These are phyloP conservation scores for Vireo altiloquus DNA, from an alignment of 2,113 vertebrate genomes.

Conservation along the genomic window DNA sequence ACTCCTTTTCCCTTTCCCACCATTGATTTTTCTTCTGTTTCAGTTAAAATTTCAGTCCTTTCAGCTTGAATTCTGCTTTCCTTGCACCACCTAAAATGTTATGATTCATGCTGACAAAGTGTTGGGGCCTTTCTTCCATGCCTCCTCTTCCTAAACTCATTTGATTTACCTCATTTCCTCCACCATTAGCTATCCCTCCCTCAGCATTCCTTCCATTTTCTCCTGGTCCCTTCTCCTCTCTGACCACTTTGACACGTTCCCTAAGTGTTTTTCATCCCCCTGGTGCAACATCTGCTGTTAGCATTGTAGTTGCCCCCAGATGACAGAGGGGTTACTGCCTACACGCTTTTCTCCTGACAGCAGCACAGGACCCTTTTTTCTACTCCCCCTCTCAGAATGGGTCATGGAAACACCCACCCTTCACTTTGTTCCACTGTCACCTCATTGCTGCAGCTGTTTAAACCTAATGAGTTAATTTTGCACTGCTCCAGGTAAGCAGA, in stretches of 20 bases:
- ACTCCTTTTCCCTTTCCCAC: background rate
- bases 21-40: background rate
- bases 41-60: background rate
- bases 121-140: background rate
- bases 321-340: background rate
- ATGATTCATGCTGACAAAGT: background rate
- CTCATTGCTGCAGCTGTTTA: background rate
- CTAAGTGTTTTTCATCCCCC: background rate
- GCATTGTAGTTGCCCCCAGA: fast-evolving
- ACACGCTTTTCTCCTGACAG: fast-evolving
- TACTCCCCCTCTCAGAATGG: background rate
- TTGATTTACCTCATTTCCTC: background rate
- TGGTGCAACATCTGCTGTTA: background rate
- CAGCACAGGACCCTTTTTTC: fast-evolving
- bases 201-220: background rate
- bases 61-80: background rate
- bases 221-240: background rate
- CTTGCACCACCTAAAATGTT: background rate
- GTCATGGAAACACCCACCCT: fast-evolving
- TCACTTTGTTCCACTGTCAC: background rate
- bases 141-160: background rate
- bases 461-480: background rate
- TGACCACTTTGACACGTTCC: background rate
- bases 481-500: background rate
- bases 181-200: background rate